Base-by-base conservation (phyloP, 2,888 invertebrate species). In the Drosophila neonasuta region DNA sequence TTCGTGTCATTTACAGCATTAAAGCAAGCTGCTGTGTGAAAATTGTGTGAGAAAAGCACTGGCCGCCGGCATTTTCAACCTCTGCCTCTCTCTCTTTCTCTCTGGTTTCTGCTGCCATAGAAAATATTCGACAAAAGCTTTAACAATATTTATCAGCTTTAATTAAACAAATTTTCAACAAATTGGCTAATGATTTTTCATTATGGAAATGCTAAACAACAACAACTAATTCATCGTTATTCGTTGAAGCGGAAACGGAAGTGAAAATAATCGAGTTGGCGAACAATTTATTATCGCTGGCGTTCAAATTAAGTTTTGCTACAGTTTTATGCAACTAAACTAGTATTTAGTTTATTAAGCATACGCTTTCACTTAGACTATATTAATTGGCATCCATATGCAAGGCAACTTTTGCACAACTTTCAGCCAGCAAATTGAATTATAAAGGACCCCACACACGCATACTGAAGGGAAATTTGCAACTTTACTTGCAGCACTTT, bases 1-100 rank as follows among this genome's bases (percentile, higher is more conserved):
- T 87, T 87, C 87, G 87, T 87, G 87, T 85, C 87, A 77, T 87
- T 87, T 87, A 77, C 76, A 74, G 69, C 77, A 87, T 84, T 81
- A 81, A 80, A 74, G 70, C 62, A 58, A 65, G 49, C 54, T 36
- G 24, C 24, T 24, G 36, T 50, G 58, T 46, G 17, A 45, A 48
- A 52, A 60, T 67, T 20, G 56, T 63, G 68, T 64, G 55, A 41
- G 46, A 36, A 42, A 59, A 60, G 45, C 55, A 58, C 39, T 49
- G 29, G 46, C 51, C 45, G 30, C 36, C 49, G 45, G 66, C 70
- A 64, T 58, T 49, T 46, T 51, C 42, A 48, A 39, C 54, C 68
- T 39, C 32, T 39, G 10, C 7, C 13, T 20, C 15, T 8, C 60
- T 36, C 36, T 36, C 11, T 36, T 5, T 20, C 9, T 8, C 60